Evolutionary conservation across 2,113 vertebrate genomes (phyloP), one percentile per base, ranked within the genome.

Genomic region (Cyrtonyx montezumae): DNA sequence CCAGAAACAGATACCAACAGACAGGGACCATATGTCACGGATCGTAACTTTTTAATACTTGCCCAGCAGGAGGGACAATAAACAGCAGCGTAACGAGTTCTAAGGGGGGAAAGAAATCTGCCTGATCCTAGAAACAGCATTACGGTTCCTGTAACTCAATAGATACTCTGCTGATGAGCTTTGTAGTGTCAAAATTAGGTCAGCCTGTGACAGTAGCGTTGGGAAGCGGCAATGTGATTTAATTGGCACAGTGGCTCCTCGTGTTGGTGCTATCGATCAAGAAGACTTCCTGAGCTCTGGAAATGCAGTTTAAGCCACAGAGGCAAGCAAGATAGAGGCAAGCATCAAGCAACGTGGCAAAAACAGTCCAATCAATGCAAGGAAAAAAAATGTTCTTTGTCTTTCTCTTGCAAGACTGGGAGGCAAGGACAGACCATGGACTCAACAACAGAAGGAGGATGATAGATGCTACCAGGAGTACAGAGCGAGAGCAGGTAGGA

Each of bases 141-240:
- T 23, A 61, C 43, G 5, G 22, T 59, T 87, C 51, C 46, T 63
- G 28, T 56, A 76, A 79, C 73, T 77, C 80, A 26, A 82, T 17
- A 63, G 25, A 69, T 23, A 61, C 78, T 74, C 49, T 88, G 3
- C 56, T 43, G 79, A 87, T 82, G 17, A 71, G 70, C 65, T 93
- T 69, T 83, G 43, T 10, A 75, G 56, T 43, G 37, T 68, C 83
- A 89, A 66, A 92, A 91, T 94, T 20, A 80, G 79, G 80, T 93
- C 88, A 84, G 75, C 8, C 42, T 48, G 28, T 56, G 84, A 51
- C 22, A 73, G 80, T 5, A 46, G n/a, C 11, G 32, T 43, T 58
- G 65, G 77, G 88, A 79, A 84, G 93, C 26, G 1, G 77, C 63
- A 15, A 32, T 1, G 13, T 48, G 89, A 89, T 92, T 51, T 43